Evolutionary conservation across 30 jellyfish, hydroid and myxozoan species (phyloP).

Genomic region (Hydractinia echinata): DNA sequence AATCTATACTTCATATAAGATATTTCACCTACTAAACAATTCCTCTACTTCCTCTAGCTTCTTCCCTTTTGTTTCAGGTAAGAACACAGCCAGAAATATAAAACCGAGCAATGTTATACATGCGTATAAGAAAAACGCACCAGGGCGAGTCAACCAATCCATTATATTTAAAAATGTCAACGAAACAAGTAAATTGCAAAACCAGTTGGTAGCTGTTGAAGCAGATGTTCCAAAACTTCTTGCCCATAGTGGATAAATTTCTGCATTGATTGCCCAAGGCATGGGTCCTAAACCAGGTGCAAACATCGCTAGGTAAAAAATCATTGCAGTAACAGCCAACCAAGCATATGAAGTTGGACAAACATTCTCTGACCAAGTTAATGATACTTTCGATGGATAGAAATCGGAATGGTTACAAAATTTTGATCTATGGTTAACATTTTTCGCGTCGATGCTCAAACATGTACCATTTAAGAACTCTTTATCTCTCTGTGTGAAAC

Average conservation of each 20-base stretch:
- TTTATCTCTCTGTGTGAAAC: slow-evolving; percentile 29
- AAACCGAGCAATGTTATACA: slow-evolving; percentile 51
- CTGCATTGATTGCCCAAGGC: slow-evolving; percentile 96
- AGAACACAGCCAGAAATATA: slow-evolving; percentile 43
- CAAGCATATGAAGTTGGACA: slow-evolving; percentile 88
- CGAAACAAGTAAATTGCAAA: slow-evolving; percentile 59
- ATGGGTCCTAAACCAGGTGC: slow-evolving; percentile 92
- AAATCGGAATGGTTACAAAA: slow-evolving; percentile 10
- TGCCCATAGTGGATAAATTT: slow-evolving; percentile 95
- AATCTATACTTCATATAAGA: no score
- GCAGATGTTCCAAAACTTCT: slow-evolving; percentile 62
- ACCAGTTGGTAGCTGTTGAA: slow-evolving; percentile 79
- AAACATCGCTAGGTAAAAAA: slow-evolving; percentile 72
- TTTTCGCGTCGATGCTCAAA: background rate
- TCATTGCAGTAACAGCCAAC: slow-evolving; percentile 73
- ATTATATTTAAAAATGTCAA: slow-evolving; percentile 63
- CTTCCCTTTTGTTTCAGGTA: slow-evolving; percentile 82
- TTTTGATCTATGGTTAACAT: background rate
- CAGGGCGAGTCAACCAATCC: slow-evolving; percentile 49
- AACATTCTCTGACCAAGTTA: slow-evolving; percentile 37
- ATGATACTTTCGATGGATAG: background rate
- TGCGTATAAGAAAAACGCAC: slow-evolving; percentile 77
- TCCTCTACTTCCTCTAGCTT: slow-evolving; percentile 75
- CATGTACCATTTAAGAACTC: slow-evolving; percentile 48
- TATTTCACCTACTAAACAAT: slow-evolving; percentile 15